A percentile compares a stretch with the other conserved stretches of the same genome.
phyloP scores from a whole-genome alignment of 2,888 invertebrate genomes.

The Agrochola circellaris region DNA sequence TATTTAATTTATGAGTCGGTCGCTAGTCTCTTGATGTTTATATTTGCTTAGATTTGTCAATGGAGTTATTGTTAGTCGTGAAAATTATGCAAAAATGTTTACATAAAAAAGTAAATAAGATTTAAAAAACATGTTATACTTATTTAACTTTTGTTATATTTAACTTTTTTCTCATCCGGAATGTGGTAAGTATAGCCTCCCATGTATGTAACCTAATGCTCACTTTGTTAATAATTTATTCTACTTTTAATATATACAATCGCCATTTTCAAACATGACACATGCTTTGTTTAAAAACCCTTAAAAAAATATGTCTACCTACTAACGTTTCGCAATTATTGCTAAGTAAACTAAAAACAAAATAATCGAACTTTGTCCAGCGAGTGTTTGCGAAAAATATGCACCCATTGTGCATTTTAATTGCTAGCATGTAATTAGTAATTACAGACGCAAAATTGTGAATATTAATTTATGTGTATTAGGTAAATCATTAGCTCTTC shows the following conservation, averaged over 20 bases:
- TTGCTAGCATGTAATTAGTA: constrained; percentile 10
- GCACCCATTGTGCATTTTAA: constrained; percentile 25
- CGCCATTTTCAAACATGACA: constrained; percentile 13
- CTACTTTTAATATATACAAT: constrained; percentile 4
- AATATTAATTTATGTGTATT: constrained; percentile 20
- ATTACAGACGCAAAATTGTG: constrained; percentile 16
- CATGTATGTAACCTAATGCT: background rate
- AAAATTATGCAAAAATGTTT: background rate
- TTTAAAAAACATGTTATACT: no score
- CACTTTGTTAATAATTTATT: background rate
- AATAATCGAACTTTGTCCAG: constrained; percentile 53
- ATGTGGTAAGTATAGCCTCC: background rate
- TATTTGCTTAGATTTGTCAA: constrained; percentile 3
- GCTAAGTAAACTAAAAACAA: constrained; percentile 24
- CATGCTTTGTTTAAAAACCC: constrained; percentile 1
- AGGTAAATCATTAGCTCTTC: background rate
- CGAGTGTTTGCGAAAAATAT: constrained; percentile 33
- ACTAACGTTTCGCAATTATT: constrained; percentile 1
- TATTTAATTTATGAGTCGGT: constrained; percentile 1
- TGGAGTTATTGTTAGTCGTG: background rate
- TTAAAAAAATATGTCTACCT: constrained; percentile 19
- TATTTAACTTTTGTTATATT: background rate
- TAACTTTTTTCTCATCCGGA: background rate
- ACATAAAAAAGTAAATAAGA: background rate
- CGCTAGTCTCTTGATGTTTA: background rate